Evolutionary conservation across 1,140 invertebrate genomes (phyloP), one percentile per base, ranked within the genome.

Genomic region (Acromyrmex echinatior): DNA sequence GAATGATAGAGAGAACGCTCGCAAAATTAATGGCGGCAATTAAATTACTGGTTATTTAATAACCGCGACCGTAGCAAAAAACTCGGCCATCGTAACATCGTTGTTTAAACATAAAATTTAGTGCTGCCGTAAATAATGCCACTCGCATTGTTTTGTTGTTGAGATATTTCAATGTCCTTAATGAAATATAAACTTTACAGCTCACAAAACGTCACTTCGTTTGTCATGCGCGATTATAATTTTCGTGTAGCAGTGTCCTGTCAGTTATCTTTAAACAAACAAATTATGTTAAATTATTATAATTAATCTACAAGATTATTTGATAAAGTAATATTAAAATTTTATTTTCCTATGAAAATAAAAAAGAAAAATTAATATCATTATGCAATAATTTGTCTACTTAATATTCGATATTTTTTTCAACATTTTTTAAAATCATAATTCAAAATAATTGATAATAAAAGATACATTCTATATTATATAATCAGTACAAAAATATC

Each of bases 31-130:
- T 71, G 31, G 4, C 53, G 21, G 66, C 31, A 71, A 81, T 81
- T 81, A 58, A 58, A 81, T 81, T 81, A 81, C 65, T 45, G 51
- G 51, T 31, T 81, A 70, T 81, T 81, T 81, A 81, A 81, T 81
- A 81, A 81, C 53, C 51, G 79, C n/a, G 21, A 25, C n/a, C 21
- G 25, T 25, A 25, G 39, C 2, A 28, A 58, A 81, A 81, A 81
- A 25, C 21, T 21, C 16, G 14, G 31, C 4, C 21, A 21, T 28
- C 2, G 31, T 21, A 45, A 51, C 6, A 2, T 53, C 66, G 79
- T 71, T 60, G 39, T 81, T 58, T 68, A 81, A 81, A 81, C 53
- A 60, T 31, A 45, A 81, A 81, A 81, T 81, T 71, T 81, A 81
- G 7, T 28, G 53, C 53, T 45, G 21, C 16, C 35, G 12, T 81